phyloP scores from a whole-genome alignment of 2,113 vertebrate species.

The Galbula dea region DNA sequence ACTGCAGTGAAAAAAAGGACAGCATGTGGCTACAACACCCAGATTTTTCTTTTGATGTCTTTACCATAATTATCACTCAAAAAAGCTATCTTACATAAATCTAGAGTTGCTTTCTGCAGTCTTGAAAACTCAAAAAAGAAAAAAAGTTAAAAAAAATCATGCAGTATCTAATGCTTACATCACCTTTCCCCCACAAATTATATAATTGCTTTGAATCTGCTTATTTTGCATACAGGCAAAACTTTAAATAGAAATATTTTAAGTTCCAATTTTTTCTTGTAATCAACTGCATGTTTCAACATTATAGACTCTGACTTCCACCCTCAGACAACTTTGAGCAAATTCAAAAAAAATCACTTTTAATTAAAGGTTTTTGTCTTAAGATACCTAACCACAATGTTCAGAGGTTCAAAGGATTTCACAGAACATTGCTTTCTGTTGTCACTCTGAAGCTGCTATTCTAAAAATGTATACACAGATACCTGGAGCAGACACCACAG shows the following conservation, averaged over 20 bases:
- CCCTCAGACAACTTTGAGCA: background rate
- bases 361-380: background rate
- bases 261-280: background rate
- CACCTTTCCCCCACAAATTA: background rate
- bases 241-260: background rate
- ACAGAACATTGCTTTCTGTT: background rate
- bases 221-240: background rate
- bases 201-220: background rate
- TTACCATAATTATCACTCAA: background rate
- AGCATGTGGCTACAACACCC: background rate
- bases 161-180: background rate
- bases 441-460: background rate
- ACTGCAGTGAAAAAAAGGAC: background rate
- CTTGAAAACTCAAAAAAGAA: background rate
- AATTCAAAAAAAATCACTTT: background rate
- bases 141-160: background rate
- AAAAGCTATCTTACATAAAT: background rate
- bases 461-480: background rate
- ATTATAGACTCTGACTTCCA: background rate
- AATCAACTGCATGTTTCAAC: background rate
- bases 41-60: background rate
- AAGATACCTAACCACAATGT: background rate
- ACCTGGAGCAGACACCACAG: background rate
- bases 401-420: background rate
- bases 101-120: background rate